phyloP scores from a whole-genome alignment of 2,888 invertebrate species.

The Branchellion lobata region DNA sequence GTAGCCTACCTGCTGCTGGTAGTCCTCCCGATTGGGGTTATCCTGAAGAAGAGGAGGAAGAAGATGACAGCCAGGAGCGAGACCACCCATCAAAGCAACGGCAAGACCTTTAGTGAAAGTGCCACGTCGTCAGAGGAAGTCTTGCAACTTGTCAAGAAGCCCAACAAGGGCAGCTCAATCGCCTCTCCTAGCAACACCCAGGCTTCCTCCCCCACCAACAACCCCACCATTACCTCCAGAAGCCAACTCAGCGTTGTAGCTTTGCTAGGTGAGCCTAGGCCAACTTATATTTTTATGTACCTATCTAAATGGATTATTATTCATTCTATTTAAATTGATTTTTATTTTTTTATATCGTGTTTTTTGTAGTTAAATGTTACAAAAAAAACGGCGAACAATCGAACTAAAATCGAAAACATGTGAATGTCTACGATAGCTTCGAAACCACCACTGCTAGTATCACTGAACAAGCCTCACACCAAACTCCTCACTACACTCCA shows the following conservation, averaged over 20 bases:
- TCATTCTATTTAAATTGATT: too few relatives aligned
- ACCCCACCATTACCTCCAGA: background rate
- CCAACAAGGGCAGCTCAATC: background rate
- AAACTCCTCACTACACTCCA: background rate
- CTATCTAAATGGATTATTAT: too few relatives aligned
- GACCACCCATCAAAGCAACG: too few relatives aligned
- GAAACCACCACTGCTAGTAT: too few relatives aligned
- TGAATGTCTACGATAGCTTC: too few relatives aligned
- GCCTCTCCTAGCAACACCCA: background rate
- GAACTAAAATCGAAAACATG: too few relatives aligned
- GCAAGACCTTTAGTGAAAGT: background rate
- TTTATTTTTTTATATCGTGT: too few relatives aligned
- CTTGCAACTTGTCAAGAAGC: background rate
- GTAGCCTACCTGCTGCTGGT: slow-evolving; percentile 89
- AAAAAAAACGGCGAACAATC: too few relatives aligned
- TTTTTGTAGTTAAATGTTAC: too few relatives aligned
- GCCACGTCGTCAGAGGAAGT: slow-evolving; percentile 18
- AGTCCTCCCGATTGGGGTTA: slow-evolving; percentile 87
- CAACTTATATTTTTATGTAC: too few relatives aligned
- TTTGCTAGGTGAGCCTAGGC: slow-evolving; percentile 15
- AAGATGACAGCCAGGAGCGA: background rate
- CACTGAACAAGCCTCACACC: background rate
- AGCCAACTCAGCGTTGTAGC: slow-evolving; percentile 7
- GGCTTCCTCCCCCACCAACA: background rate
- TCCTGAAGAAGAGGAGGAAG: slow-evolving; percentile 65